Percentiles rank a stretch among this genome's conserved stretches.
These are phyloP conservation scores for Coendou prehensilis DNA, from an alignment of 2,797 vertebrate genomes.

Conservation along the genomic window DNA sequence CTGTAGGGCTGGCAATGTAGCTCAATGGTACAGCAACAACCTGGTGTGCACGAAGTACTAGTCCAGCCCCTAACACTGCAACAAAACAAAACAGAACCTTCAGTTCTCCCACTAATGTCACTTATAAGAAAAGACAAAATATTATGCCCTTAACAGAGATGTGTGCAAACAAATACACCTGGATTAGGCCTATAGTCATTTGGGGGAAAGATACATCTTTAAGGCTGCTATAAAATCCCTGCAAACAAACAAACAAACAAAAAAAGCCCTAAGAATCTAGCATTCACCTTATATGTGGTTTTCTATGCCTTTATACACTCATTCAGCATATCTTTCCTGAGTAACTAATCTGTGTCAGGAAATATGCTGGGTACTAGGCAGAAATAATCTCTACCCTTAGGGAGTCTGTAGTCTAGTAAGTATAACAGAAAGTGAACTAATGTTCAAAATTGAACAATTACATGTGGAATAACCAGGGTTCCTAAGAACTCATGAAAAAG, in stretches of 20 bases:
- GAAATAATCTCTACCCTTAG: constrained; percentile 16
- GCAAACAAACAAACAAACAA: not conserved
- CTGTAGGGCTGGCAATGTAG: not conserved
- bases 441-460: not conserved
- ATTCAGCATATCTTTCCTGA: not conserved
- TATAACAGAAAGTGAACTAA: not conserved
- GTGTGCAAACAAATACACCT: not conserved
- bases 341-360: not conserved
- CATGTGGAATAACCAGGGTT: not conserved
- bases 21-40: not conserved
- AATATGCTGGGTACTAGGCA: not conserved
- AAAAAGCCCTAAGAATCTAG: not conserved
- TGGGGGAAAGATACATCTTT: not conserved
- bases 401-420: not conserved
- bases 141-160: not conserved
- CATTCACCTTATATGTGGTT: not conserved
- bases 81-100: not conserved
- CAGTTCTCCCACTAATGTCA: not conserved
- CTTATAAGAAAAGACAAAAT: constrained; percentile 51
- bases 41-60: no score
- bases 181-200: not conserved
- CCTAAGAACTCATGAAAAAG: not conserved
- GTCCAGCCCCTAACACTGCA: not conserved
- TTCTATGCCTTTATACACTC: not conserved
- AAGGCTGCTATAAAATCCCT: not conserved